These are phyloP conservation scores for Magallana angulata DNA, from an alignment of 1,140 invertebrate species.

Conservation along the genomic window DNA sequence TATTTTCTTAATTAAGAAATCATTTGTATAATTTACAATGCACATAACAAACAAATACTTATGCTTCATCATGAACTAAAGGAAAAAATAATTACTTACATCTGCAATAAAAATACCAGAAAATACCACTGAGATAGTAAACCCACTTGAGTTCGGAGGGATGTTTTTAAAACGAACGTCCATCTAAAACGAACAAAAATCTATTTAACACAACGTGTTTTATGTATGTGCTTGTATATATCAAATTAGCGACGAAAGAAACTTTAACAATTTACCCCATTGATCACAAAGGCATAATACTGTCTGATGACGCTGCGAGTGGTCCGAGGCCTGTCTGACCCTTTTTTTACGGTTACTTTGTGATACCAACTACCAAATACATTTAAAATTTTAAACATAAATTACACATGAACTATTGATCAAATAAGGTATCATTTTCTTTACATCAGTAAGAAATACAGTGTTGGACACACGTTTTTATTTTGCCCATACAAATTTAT, in stretches of 20 bases:
- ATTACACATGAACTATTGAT: too few relatives aligned
- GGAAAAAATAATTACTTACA: slow-evolving; percentile 32
- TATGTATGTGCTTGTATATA: background rate
- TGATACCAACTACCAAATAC: slow-evolving; percentile 41
- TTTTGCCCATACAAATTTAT: too few relatives aligned
- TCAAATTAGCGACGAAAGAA: background rate
- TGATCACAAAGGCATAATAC: slow-evolving; percentile 55
- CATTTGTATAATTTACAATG: too few relatives aligned
- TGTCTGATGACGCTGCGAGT: slow-evolving; percentile 39
- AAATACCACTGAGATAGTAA: slow-evolving; percentile 49
- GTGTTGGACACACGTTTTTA: too few relatives aligned
- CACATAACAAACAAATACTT: too few relatives aligned
- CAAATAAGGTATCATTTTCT: too few relatives aligned
- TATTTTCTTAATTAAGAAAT: too few relatives aligned
- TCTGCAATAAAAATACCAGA: slow-evolving; percentile 52
- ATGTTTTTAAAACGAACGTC: slow-evolving; percentile 56
- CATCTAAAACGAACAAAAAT: background rate
- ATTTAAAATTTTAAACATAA: background rate
- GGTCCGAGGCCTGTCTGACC: slow-evolving; percentile 39
- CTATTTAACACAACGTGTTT: background rate
- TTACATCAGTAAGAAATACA: too few relatives aligned
- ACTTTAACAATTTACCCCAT: slow-evolving; percentile 41
- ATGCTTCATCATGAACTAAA: too few relatives aligned
- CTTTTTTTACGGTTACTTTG: background rate
- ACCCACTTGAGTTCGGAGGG: slow-evolving; percentile 15